phyloP scores from a whole-genome alignment of 2,888 invertebrate genomes.

The Sinelater perroti region DNA sequence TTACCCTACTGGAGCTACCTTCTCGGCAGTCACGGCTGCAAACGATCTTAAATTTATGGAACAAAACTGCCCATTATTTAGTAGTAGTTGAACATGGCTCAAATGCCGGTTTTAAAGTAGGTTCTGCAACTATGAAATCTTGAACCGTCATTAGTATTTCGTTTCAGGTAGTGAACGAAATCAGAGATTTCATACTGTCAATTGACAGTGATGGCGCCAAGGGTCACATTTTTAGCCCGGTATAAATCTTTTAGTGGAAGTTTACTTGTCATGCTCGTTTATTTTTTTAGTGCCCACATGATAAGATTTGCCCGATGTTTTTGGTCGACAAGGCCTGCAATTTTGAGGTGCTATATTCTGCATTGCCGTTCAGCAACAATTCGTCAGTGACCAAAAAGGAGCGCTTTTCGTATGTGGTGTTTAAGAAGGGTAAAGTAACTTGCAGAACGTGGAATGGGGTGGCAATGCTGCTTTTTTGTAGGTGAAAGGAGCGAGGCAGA shows the following conservation, averaged over 20 bases:
- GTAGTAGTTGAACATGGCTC: conserved; percentile 87
- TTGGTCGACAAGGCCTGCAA: conserved; percentile 75
- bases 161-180: conserved; percentile 81
- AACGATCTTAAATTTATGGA: conserved; percentile 82
- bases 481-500: conserved; percentile 62
- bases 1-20: conserved; percentile 82
- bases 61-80: conserved; percentile 82
- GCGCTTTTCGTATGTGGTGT: conserved; percentile 80
- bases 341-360: conserved; percentile 72
- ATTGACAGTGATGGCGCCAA: conserved; percentile 57
- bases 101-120: conserved; percentile 78
- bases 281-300: conserved; percentile 80
- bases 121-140: conserved; percentile 10
- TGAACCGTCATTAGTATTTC: too few relatives aligned
- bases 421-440: conserved; percentile 77
- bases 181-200: conserved; percentile 80
- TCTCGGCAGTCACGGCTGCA: conserved; percentile 72
- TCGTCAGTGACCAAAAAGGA: conserved; percentile 63
- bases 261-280: neutral
- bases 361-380: conserved; percentile 63
- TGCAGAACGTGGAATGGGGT: too few relatives aligned
- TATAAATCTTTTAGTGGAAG: too few relatives aligned
- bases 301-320: conserved; percentile 78
- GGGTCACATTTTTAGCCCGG: conserved; percentile 80
- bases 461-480: too few relatives aligned